These are phyloP conservation scores for Scomber japonicus DNA, from an alignment of 2,113 vertebrate genomes.

Conservation along the genomic window DNA sequence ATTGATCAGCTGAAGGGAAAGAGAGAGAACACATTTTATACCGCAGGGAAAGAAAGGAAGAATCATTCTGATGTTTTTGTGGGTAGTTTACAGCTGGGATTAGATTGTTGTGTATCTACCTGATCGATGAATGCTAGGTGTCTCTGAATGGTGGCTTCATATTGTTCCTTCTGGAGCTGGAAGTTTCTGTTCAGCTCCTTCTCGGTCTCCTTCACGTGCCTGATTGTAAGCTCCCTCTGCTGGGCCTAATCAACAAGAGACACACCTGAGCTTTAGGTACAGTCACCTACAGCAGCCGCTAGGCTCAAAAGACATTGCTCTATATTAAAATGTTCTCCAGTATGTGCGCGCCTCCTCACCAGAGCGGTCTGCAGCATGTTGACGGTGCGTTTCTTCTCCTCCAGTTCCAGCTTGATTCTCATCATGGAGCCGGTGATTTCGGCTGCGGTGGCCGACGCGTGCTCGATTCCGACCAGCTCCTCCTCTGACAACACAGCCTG, in stretches of 20 bases:
- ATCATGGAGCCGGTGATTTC: conserved; percentile 87
- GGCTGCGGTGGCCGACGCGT: conserved; percentile 86
- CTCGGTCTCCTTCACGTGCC: conserved; percentile 90
- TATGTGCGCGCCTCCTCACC: conserved; percentile 74
- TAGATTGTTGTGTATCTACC: conserved; percentile 73
- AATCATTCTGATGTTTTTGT: no score
- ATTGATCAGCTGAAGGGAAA: conserved; percentile 88
- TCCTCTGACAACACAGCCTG: conserved; percentile 88
- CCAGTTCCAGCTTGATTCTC: conserved; percentile 91
- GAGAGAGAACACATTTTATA: not conserved
- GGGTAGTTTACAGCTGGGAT: not conserved
- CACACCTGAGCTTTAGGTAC: not conserved
- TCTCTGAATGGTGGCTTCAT: conserved; percentile 93
- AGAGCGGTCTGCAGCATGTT: conserved; percentile 91
- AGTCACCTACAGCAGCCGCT: not conserved
- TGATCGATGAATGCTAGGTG: conserved; percentile 96
- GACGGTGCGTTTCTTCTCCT: conserved; percentile 91
- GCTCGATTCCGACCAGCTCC: conserved; percentile 86
- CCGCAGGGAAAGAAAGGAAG: no score
- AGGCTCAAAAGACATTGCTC: not conserved
- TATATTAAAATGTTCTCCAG: not conserved
- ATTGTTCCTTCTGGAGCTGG: conserved; percentile 91
- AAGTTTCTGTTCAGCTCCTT: conserved; percentile 89
- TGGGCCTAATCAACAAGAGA: conserved; percentile 84
- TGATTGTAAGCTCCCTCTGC: conserved; percentile 90